Base-by-base conservation (phyloP, 1,140 invertebrate genomes). In the Ostrea denselamellosa region DNA sequence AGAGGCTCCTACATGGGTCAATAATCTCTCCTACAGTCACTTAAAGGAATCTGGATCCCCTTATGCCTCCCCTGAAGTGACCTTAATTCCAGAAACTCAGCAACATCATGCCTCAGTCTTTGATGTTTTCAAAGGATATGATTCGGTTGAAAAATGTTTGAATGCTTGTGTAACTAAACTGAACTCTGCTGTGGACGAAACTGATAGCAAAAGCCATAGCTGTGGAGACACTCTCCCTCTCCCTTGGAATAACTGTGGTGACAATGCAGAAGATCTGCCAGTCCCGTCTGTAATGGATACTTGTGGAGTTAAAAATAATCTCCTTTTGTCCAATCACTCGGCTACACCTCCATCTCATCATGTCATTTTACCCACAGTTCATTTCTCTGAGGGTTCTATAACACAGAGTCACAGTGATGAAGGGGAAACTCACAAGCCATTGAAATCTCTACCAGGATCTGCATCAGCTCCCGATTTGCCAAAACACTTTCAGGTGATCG, bases 1-100 rank as follows among this genome's bases (percentile, higher is more conserved):
- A 9, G 91, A 93, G 71, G 91, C 91, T 5, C 94, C 94, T 8
- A 93, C 94, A 44, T 94, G 94, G 94, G 93, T 93, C 19, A 91
- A 93, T 86, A 94, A 94, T 87, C 82, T 92, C 54, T 90, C 92
- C 19, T 94, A 94, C 85, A 91, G 90, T 68, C 91, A 92, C 77
- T 87, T 94, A 4, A 92, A 90, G 22, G 93, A 93, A 71, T 90
- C 92, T 12, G 92, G 92, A 8, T 94, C 93, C 2, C 93, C 93
- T 0, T 94, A 93, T 87, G 90, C 91, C 7, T 94, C 93, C 0
- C 93, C 93, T 17, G 89, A 94, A 62, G 90, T 90, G 58, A 94
- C 93, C 0, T 87, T 94, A 22, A 90, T 90, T 7, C 84, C 89
- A 8, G 86, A 81, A 8, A 51, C 83, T 4, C 62, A 83, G 65